Evolutionary conservation across 1,140 invertebrate genomes (phyloP).

Genomic region (Bombyx mori): ASM3026992v2 NC_085131.1:11820001-11820500

Average conservation of each 20-base stretch:
- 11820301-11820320: slow-evolving; percentile 37
- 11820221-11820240: slow-evolving; percentile 50
- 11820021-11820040: slow-evolving; percentile 38
- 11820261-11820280: slow-evolving; percentile 64
- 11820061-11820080: slow-evolving; percentile 11
- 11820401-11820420: background rate
- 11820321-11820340: slow-evolving; percentile 52
- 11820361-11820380: slow-evolving; percentile 50
- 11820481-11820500: background rate
- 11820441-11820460: too few relatives aligned
- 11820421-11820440: background rate
- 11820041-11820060: slow-evolving; percentile 51
- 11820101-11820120: slow-evolving; percentile 66
- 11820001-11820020: slow-evolving; percentile 38
- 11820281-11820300: slow-evolving; percentile 59
- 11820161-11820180: slow-evolving; percentile 70
- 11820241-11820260: slow-evolving; percentile 30
- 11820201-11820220: slow-evolving; percentile 61
- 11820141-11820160: slow-evolving; percentile 68
- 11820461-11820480: too few relatives aligned
- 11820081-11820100: slow-evolving; percentile 34
- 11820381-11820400: slow-evolving; percentile 5
- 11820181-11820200: slow-evolving; percentile 69
- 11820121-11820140: slow-evolving; percentile 69
- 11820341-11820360: slow-evolving; percentile 68